phyloP scores from a whole-genome alignment of 2,113 vertebrate species.

The Geococcyx californianus region DNA sequence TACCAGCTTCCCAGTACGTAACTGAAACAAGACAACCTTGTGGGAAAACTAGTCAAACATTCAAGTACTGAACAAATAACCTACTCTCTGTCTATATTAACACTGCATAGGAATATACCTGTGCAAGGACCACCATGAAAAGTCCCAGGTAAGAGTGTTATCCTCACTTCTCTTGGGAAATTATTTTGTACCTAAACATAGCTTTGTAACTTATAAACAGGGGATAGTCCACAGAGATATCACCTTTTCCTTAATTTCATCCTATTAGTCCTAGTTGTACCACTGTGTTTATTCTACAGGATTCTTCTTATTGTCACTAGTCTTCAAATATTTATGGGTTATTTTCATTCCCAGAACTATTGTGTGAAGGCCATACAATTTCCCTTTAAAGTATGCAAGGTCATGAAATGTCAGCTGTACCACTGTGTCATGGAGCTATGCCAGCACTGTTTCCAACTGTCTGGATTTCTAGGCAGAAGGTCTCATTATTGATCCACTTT shows the following conservation, averaged over 20 bases:
- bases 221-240: neutral
- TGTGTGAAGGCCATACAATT: neutral
- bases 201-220: neutral
- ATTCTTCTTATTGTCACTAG: neutral
- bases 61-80: neutral
- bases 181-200: neutral
- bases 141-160: neutral
- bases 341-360: neutral
- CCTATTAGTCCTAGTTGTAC: neutral
- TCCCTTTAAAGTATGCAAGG: neutral
- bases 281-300: neutral
- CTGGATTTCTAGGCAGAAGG: neutral
- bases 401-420: neutral
- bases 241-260: neutral
- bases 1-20: neutral
- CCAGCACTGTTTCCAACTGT: neutral
- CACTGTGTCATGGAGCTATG: neutral
- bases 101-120: neutral
- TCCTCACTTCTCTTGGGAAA: neutral
- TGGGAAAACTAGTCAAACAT: neutral
- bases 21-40: neutral
- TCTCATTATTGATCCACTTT: conserved; percentile 1
- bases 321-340: neutral
- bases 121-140: neutral
- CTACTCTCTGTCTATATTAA: neutral